These are phyloP conservation scores for Drosophila lowei DNA, from an alignment of 1,140 invertebrate genomes.

Conservation along the genomic window DNA sequence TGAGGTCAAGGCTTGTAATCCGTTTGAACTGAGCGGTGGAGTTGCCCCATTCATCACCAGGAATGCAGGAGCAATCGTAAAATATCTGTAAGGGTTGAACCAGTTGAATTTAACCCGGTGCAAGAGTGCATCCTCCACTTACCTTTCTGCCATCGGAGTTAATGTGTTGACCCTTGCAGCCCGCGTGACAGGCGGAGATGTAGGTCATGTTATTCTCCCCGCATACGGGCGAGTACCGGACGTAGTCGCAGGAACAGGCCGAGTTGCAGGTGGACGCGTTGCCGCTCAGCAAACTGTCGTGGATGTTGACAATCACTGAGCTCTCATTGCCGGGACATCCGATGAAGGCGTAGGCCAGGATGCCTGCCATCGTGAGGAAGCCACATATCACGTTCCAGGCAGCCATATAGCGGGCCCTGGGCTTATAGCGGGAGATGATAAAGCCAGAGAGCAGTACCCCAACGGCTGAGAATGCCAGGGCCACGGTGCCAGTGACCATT, in stretches of 20 bases:
- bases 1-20: conserved; percentile 57
- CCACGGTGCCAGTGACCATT: conserved; percentile 87
- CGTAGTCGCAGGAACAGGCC: conserved; percentile 87
- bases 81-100: conserved; percentile 72
- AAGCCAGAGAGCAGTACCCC: conserved; percentile 88
- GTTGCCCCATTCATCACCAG: conserved; percentile 21
- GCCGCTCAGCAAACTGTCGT: conserved; percentile 81
- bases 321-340: conserved; percentile 86
- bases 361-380: conserved; percentile 86
- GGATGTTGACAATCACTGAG: conserved; percentile 76
- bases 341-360: conserved; percentile 88
- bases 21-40: conserved; percentile 47
- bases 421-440: conserved; percentile 88
- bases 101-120: not conserved
- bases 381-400: conserved; percentile 90
- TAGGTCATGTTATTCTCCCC: conserved; percentile 86
- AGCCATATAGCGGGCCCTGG: conserved; percentile 87
- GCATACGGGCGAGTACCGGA: conserved; percentile 88
- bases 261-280: conserved; percentile 85
- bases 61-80: conserved; percentile 86
- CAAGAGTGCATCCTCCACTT: not conserved
- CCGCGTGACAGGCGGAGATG: conserved; percentile 89
- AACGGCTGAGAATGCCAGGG: conserved; percentile 88
- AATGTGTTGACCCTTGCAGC: conserved; percentile 84
- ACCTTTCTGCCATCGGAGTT: conserved; percentile 82